These are phyloP conservation scores for Reticulitermes lucifugus DNA, from an alignment of 2,888 invertebrate genomes.

Conservation along the genomic window DNA sequence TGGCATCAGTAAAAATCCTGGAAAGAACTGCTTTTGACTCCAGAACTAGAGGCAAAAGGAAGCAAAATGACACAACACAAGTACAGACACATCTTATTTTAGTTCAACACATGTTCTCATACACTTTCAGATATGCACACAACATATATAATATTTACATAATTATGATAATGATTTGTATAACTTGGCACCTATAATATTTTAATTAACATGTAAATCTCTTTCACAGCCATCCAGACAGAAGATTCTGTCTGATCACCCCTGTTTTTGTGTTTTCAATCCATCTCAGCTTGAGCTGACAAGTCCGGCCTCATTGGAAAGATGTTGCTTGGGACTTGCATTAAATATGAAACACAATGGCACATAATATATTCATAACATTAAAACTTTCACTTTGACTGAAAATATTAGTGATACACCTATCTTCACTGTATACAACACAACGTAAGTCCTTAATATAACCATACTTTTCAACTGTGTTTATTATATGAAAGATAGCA, in stretches of 20 bases:
- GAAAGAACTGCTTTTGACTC: too few species aligned
- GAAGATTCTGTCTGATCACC: slow-evolving; percentile 44
- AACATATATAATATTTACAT: slow-evolving; percentile 45
- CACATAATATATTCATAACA: slow-evolving; percentile 40
- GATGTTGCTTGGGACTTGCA: not conserved
- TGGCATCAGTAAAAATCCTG: too few species aligned
- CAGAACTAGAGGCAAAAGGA: too few species aligned
- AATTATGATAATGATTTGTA: slow-evolving; percentile 26
- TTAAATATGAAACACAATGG: slow-evolving; percentile 38
- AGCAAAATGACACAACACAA: not conserved
- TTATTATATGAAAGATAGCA: not conserved
- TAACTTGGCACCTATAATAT: slow-evolving; percentile 51
- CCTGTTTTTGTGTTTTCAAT: slow-evolving; percentile 39
- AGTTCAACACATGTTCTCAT: slow-evolving; percentile 28
- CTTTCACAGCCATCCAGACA: slow-evolving; percentile 65
- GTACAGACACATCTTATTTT: slow-evolving; percentile 18
- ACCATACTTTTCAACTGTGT: not conserved
- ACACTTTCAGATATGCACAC: slow-evolving; percentile 19
- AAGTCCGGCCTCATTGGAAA: not conserved
- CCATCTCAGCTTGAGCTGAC: not conserved
- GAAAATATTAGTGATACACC: not conserved
- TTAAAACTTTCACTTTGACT: slow-evolving; percentile 10
- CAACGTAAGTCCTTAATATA: not conserved
- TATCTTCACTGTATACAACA: not conserved
- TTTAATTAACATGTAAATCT: slow-evolving; percentile 54